phyloP scores from a whole-genome alignment of 2,888 invertebrate genomes.

The Xestoiulus laeticollis region DNA sequence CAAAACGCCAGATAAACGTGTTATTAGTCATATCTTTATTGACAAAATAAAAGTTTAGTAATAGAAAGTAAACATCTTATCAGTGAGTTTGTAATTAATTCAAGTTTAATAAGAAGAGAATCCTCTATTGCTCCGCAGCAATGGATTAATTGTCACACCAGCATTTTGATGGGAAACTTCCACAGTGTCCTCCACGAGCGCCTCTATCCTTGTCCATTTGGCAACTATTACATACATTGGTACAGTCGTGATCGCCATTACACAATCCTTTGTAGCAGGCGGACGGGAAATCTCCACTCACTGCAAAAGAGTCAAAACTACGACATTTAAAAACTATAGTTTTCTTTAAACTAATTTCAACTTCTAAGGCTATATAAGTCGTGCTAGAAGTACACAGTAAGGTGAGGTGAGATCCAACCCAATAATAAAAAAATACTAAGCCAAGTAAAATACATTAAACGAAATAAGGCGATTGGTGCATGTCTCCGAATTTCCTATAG shows the following conservation, averaged over 20 bases:
- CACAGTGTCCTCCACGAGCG: not conserved
- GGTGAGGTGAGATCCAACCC: too few relatives aligned
- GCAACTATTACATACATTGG: not conserved
- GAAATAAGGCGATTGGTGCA: too few relatives aligned
- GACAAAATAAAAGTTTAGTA: too few relatives aligned
- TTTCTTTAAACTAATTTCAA: too few relatives aligned
- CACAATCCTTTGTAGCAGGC: not conserved
- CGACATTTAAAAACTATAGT: too few relatives aligned
- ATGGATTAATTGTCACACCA: not conserved
- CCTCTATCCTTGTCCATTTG: not conserved
- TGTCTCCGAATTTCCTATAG: too few relatives aligned
- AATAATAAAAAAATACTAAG: not conserved
- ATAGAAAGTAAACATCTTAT: too few relatives aligned
- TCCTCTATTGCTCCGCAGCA: not conserved
- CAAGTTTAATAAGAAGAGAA: not conserved
- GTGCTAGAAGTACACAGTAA: too few relatives aligned
- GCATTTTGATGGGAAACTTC: not conserved
- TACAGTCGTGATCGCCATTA: not conserved
- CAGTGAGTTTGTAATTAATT: too few relatives aligned
- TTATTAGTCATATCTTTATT: too few relatives aligned
- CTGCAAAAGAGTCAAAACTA: not conserved
- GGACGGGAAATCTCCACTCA: not conserved
- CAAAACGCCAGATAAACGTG: too few relatives aligned
- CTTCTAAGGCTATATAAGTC: too few relatives aligned
- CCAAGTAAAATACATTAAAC: not conserved